Percentiles rank a stretch among this genome's conserved stretches.
These are phyloP conservation scores for Atrichornis clamosus DNA, from an alignment of 2,113 vertebrate species.

Conservation along the genomic window DNA sequence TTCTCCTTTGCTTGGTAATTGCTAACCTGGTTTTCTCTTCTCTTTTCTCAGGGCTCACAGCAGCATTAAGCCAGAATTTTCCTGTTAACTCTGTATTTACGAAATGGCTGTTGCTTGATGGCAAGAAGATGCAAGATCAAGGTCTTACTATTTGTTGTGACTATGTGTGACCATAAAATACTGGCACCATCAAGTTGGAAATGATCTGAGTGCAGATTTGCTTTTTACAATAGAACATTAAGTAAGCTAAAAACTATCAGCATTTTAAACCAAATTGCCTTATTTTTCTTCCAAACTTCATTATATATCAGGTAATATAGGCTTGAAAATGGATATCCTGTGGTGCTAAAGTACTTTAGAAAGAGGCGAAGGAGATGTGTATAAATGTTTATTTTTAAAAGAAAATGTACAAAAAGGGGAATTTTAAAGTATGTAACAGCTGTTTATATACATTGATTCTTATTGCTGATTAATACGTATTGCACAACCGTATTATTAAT, in stretches of 20 bases:
- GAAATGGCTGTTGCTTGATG: slow-evolving; percentile 57
- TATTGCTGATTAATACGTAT: slow-evolving; percentile 87
- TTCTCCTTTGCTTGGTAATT: not conserved
- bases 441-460: slow-evolving; percentile 86
- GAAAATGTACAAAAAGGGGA: slow-evolving; percentile 84
- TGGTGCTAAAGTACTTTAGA: slow-evolving; percentile 91
- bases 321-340: slow-evolving; percentile 90
- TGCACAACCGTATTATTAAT: slow-evolving; percentile 79
- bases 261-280: slow-evolving; percentile 91
- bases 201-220: slow-evolving; percentile 74
- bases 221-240: slow-evolving; percentile 81
- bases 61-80: slow-evolving; percentile 80
- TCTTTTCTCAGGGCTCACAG: slow-evolving; percentile 86
- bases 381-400: slow-evolving; percentile 87
- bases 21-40: not conserved
- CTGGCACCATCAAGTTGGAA: slow-evolving; percentile 66
- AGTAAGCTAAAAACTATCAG: slow-evolving; percentile 83
- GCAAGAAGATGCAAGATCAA: slow-evolving; percentile 60
- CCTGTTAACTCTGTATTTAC: slow-evolving; percentile 46
- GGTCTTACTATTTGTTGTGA: slow-evolving; percentile 67
- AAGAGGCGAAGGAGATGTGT: slow-evolving; percentile 81
- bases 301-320: slow-evolving; percentile 90
- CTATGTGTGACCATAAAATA: slow-evolving; percentile 65
- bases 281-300: slow-evolving; percentile 88
- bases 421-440: slow-evolving; percentile 84